A percentile compares a stretch with the other conserved stretches of the same genome.
These are phyloP conservation scores for Camponotus vicinus DNA, from an alignment of 1,140 invertebrate genomes.

Conservation along the genomic window DNA sequence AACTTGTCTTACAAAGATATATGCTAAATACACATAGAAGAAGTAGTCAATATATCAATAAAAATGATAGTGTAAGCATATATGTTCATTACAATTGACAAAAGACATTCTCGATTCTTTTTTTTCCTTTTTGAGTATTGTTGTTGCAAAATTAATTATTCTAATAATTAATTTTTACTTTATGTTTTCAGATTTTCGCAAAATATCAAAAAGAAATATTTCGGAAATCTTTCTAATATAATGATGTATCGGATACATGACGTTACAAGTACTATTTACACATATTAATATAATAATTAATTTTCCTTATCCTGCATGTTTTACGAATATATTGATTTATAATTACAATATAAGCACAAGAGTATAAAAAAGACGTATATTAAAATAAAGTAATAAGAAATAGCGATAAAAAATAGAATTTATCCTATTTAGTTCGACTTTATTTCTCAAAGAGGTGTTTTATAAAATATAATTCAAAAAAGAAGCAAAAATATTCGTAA, in stretches of 20 bases:
- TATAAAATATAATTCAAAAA: background rate
- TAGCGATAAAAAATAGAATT: background rate
- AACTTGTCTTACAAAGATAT: too few relatives aligned
- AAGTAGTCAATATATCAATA: too few relatives aligned
- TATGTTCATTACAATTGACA: too few relatives aligned
- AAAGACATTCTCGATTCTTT: too few relatives aligned
- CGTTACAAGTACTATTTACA: background rate
- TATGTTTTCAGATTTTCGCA: conserved; percentile 12
- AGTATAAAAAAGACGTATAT: background rate
- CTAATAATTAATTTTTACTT: conserved; percentile 18
- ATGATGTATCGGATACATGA: background rate
- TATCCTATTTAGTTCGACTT: background rate
- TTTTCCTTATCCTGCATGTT: background rate
- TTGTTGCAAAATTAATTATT: background rate
- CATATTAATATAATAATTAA: conserved; percentile 1
- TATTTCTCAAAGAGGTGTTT: background rate
- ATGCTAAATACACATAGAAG: too few relatives aligned
- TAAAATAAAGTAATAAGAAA: background rate
- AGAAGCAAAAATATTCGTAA: background rate
- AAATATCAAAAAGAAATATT: background rate
- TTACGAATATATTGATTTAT: background rate
- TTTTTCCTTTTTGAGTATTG: too few relatives aligned
- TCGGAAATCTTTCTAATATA: background rate
- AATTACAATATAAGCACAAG: background rate
- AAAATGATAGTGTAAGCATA: too few relatives aligned